Evolutionary conservation across 1,140 invertebrate species (phyloP).

Genomic region (Bombus vancouverensis): DNA sequence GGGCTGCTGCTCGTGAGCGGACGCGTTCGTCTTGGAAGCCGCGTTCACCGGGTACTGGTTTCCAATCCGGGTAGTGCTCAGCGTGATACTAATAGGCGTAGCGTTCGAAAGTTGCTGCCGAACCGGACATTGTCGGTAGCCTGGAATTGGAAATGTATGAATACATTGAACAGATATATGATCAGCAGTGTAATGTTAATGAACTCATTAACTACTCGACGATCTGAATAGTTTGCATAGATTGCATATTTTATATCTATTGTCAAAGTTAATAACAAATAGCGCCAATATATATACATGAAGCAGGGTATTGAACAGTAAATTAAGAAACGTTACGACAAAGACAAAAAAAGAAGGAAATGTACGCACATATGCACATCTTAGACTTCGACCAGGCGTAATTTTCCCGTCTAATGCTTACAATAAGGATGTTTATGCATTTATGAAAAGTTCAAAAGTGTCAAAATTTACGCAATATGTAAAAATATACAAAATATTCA

Average conservation of each 20-base stretch:
- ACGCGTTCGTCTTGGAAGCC: slow-evolving; percentile 61
- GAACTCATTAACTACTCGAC: not conserved
- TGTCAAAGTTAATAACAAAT: not conserved
- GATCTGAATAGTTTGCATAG: not conserved
- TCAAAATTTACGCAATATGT: not conserved
- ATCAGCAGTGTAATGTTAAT: not conserved
- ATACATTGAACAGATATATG: not conserved
- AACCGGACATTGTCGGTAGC: slow-evolving; percentile 82
- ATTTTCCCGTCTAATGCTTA: not conserved
- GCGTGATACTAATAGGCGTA: slow-evolving; percentile 79
- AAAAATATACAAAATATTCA: not conserved
- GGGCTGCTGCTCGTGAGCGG: slow-evolving; percentile 59
- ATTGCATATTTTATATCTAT: not conserved
- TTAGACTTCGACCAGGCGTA: not conserved
- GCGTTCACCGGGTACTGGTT: slow-evolving; percentile 60
- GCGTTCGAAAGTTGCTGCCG: slow-evolving; percentile 81
- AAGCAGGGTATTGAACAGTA: not conserved
- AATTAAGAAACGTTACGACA: not conserved
- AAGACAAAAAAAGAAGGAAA: not conserved
- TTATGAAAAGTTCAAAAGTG: not conserved
- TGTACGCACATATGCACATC: not conserved
- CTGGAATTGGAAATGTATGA: slow-evolving; percentile 58
- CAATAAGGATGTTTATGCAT: not conserved
- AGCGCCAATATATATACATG: not conserved
- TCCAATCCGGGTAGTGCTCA: slow-evolving; percentile 73